A percentile compares a stretch with the other conserved stretches of the same genome.
These are phyloP conservation scores for Crocuta crocuta DNA, from an alignment of 2,113 vertebrate species.

Conservation along the genomic window DNA sequence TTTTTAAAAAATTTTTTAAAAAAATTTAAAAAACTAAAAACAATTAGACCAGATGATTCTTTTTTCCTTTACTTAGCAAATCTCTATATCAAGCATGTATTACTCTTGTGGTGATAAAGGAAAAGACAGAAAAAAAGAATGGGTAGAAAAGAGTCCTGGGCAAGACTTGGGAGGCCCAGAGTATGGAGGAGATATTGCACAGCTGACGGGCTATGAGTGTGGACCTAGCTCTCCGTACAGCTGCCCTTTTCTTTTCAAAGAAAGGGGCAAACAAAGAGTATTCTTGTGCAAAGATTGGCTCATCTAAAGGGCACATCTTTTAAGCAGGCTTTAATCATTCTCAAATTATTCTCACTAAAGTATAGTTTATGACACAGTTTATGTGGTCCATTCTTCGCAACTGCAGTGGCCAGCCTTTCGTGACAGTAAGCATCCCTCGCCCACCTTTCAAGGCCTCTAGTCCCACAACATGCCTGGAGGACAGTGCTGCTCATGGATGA, in stretches of 20 bases:
- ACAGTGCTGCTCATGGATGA: not conserved
- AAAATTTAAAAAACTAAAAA: not conserved
- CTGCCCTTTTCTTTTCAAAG: not conserved
- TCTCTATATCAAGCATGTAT: not conserved
- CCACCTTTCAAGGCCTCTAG: not conserved
- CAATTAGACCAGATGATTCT: not conserved
- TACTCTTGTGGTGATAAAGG: not conserved
- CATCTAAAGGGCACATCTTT: not conserved
- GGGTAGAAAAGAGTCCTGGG: not conserved
- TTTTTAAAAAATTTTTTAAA: not conserved
- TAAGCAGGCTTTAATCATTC: not conserved
- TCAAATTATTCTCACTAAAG: not conserved
- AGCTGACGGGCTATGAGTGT: not conserved
- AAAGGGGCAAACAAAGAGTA: not conserved
- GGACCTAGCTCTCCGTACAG: not conserved
- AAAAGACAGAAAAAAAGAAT: not conserved
- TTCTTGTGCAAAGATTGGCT: not conserved
- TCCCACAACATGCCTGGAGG: not conserved
- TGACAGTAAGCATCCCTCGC: too few relatives aligned
- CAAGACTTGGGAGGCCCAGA: not conserved
- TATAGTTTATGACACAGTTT: not conserved
- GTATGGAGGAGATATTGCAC: accelerated
- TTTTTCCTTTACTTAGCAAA: not conserved
- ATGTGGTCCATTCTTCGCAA: not conserved
- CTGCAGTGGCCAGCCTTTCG: not conserved